phyloP scores from a whole-genome alignment of 53 echinoderm and acorn worm species.

The Patiria pectinifera region DNA sequence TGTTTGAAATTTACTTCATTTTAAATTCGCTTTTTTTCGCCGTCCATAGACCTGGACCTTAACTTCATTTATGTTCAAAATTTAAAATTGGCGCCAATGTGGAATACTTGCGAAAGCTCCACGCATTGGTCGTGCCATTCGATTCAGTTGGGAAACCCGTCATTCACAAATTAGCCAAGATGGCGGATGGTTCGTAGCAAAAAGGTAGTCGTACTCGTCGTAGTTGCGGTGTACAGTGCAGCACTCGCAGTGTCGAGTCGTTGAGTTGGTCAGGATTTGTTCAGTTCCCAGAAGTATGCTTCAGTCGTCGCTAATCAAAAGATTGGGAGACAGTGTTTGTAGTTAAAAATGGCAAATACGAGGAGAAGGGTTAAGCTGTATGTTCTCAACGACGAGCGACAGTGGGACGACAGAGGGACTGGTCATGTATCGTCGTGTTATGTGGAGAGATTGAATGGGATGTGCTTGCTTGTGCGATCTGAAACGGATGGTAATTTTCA shows the following conservation, averaged over 20 bases:
- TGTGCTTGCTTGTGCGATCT: slow-evolving; percentile 98
- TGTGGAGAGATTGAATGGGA: slow-evolving; percentile 95
- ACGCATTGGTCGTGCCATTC: slow-evolving; percentile 33
- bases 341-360: slow-evolving; percentile 87
- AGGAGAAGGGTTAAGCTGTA: slow-evolving; percentile 97
- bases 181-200: slow-evolving; percentile 70
- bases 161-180: slow-evolving; percentile 77
- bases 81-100: slow-evolving; percentile 24
- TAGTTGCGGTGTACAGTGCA: background rate
- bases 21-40: too few species aligned
- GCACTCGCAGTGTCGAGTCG: background rate
- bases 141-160: slow-evolving; percentile 82
- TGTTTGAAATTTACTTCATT: too few species aligned
- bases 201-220: slow-evolving; percentile 45
- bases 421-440: slow-evolving; percentile 99
- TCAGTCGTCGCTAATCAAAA: background rate
- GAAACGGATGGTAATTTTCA: slow-evolving; percentile 92
- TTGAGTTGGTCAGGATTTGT: background rate
- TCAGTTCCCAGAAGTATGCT: slow-evolving; percentile 17
- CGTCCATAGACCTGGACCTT: background rate
- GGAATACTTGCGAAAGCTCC: background rate
- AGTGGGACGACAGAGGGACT: slow-evolving; percentile 99
- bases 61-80: background rate
- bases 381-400: slow-evolving; percentile 97
- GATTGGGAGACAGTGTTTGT: slow-evolving; percentile 12